These are phyloP conservation scores for Hesperia comma DNA, from an alignment of 2,888 invertebrate species.

Conservation along the genomic window DNA sequence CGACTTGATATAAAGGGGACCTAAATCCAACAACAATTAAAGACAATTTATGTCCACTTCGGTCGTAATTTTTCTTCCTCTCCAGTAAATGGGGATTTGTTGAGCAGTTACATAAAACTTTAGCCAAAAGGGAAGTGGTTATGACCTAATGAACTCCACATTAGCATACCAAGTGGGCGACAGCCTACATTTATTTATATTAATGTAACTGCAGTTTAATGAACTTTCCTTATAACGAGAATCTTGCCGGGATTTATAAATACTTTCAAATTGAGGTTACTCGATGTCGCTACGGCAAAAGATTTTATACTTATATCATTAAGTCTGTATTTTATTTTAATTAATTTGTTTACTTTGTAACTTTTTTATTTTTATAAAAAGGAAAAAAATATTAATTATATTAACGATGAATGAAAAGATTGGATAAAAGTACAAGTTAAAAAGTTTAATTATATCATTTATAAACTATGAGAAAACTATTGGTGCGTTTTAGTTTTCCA, in stretches of 20 bases:
- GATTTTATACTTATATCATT: too few relatives aligned
- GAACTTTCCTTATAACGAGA: neutral
- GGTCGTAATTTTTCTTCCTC: slow-evolving; percentile 36
- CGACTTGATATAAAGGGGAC: slow-evolving; percentile 29
- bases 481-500: too few relatives aligned
- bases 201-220: slow-evolving; percentile 1
- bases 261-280: too few relatives aligned
- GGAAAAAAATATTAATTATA: too few relatives aligned
- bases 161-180: slow-evolving; percentile 28
- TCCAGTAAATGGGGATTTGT: slow-evolving; percentile 23
- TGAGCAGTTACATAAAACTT: slow-evolving; percentile 31
- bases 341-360: too few relatives aligned
- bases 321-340: too few relatives aligned
- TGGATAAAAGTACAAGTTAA: too few relatives aligned
- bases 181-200: slow-evolving; percentile 18
- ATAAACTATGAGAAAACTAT: too few relatives aligned
- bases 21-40: slow-evolving; percentile 37
- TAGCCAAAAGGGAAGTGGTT: slow-evolving; percentile 32
- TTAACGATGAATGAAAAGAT: too few relatives aligned
- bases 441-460: too few relatives aligned
- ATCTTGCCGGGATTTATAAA: neutral
- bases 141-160: slow-evolving; percentile 35
- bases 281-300: too few relatives aligned
- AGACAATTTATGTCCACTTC: slow-evolving; percentile 36
- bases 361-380: too few relatives aligned